Evolutionary conservation across 2,888 invertebrate species (phyloP), one percentile per base, ranked within the genome.

Genomic region (Hypolimnas misippus): DNA sequence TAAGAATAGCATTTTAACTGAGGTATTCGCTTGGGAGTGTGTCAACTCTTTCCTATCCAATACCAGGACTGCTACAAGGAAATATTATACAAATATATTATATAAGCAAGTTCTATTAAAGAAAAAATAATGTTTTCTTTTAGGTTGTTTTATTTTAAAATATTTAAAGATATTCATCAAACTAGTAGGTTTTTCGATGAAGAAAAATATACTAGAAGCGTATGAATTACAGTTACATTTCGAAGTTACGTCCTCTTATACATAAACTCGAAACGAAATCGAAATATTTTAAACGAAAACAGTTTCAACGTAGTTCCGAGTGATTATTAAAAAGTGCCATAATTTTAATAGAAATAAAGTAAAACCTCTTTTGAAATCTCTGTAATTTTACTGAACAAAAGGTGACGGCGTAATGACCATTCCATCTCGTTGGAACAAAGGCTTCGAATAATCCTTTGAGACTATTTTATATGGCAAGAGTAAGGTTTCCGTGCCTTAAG

Each of bases 391-490:
- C 56, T 40, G 65, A 70, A 69, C 69, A 70, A 69, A 67, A 65
- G 69, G 63, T 65, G 66, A 65, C 63, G 49, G 59, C 50, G 58
- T 67, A 68, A 71, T 65, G 68, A 68, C 64, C 67, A 62, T 63
- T 68, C 62, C 63, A 55, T 68, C 65, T 63, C 52, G 57, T 54
- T 53, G 62, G 58, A 67, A 68, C 71, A 70, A 73, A 66, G 73
- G 75, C 70, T 72, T 66, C 68, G 73, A 70, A 74, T 75, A 76
- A 76, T 76, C 75, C 73, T 70, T 71, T 68, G 63, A 63, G 63
- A 71, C 73, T 71, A 60, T 59, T 64, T 67, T 63, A 62, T 54
- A 61, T 60, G 46, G 40, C 42, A 54, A 50, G 38, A 61, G 50
- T 40, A 56, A 51, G 49, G 46, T 50, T 55, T 50, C 42, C 49